phyloP scores from a whole-genome alignment of 2,113 vertebrate genomes.

The Vimba vimba region DNA sequence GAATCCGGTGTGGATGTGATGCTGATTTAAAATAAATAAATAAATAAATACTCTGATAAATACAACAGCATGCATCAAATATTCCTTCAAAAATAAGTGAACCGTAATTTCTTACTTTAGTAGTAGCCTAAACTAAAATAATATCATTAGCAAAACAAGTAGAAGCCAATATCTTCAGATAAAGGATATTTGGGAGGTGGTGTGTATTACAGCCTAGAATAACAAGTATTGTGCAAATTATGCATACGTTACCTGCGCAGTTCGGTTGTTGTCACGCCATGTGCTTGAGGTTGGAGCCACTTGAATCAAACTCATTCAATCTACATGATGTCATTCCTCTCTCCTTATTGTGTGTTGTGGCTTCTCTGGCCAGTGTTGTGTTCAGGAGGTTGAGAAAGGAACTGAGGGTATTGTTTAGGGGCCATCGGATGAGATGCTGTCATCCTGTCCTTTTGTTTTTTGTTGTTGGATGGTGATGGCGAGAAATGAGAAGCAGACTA shows the following conservation, averaged over 20 bases:
- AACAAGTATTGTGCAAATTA: slow-evolving; percentile 54
- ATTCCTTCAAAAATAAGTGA: neutral
- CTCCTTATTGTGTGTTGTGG: slow-evolving; percentile 57
- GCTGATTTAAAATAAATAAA: neutral
- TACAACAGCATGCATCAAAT: neutral
- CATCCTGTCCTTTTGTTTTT: slow-evolving; percentile 51
- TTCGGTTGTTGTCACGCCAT: neutral
- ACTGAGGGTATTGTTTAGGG: slow-evolving; percentile 52
- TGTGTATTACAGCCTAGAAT: slow-evolving; percentile 50
- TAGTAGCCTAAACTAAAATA: neutral
- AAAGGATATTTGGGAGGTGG: slow-evolving; percentile 2
- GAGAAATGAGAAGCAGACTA: slow-evolving; percentile 48
- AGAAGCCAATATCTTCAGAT: neutral
- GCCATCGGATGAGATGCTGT: slow-evolving; percentile 43
- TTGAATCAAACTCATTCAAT: slow-evolving; percentile 63
- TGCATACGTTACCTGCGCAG: neutral
- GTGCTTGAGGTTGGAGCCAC: slow-evolving; percentile 64
- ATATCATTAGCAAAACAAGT: neutral
- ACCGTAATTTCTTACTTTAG: neutral
- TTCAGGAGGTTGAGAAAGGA: slow-evolving; percentile 50
- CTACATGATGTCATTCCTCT: slow-evolving; percentile 66
- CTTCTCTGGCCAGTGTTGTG: slow-evolving; percentile 41
- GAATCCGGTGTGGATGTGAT: neutral
- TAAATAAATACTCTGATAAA: neutral
- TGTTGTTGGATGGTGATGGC: neutral